A percentile compares a stretch with the other conserved stretches of the same genome.
Evolutionary conservation across 2,113 vertebrate species (phyloP).

Genomic region (Euleptes europaea): DNA sequence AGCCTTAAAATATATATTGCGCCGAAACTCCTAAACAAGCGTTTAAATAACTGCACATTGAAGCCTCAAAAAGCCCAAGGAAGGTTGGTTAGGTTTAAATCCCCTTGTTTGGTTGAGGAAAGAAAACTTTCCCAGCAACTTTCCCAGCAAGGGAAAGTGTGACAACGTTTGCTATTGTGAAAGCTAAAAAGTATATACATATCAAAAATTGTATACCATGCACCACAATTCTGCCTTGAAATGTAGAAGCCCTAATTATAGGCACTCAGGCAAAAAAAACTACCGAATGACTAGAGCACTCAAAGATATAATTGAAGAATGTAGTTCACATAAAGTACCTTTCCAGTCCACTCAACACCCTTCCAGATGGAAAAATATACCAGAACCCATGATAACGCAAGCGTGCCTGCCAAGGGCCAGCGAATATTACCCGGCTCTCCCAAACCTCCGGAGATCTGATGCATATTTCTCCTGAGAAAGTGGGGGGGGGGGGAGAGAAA

Average conservation of each 20-base stretch:
- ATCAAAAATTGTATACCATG: conserved; percentile 19
- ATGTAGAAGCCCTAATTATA: background rate
- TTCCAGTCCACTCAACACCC: conserved; percentile 92
- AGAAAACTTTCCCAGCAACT: background rate
- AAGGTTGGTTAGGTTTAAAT: background rate
- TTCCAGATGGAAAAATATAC: conserved; percentile 96
- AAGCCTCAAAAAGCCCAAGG: background rate
- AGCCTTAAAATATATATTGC: background rate
- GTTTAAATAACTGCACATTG: background rate
- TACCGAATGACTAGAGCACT: accelerated
- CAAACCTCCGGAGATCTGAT: conserved; percentile 82
- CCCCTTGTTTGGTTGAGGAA: background rate
- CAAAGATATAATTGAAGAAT: background rate
- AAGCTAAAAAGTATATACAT: background rate
- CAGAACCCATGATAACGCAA: conserved; percentile 88
- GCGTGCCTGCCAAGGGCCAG: conserved; percentile 87
- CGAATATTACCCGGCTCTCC: conserved; percentile 84
- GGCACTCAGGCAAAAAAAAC: conserved; percentile 7
- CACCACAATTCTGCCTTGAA: background rate
- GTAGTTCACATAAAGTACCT: conserved; percentile 59
- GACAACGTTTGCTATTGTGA: background rate
- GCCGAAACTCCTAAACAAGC: background rate
- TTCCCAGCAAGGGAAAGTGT: background rate
- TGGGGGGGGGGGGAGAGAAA: background rate
- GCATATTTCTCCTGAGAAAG: conserved; percentile 85